Conservation (phyloP, 2,113 vertebrate genomes). For the Henicopernis longicauda region DNA sequence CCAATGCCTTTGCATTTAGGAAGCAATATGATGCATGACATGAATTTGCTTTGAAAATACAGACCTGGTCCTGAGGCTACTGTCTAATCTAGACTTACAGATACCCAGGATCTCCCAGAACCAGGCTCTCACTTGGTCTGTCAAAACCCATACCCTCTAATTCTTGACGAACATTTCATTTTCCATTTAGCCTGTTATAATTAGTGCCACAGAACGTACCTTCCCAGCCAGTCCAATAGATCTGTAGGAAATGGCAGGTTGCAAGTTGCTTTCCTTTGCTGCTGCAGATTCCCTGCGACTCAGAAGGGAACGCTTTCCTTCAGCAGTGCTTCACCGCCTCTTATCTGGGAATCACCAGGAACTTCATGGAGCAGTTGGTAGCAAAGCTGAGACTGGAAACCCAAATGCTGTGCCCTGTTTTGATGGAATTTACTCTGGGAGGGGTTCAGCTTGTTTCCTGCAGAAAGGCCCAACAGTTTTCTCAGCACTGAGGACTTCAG, state of each 20-base stretch:
- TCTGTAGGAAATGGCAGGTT: background rate
- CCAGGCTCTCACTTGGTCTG: background rate
- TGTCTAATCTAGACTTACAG: fast-evolving
- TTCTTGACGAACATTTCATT: background rate
- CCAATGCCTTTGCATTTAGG: background rate
- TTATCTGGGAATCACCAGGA: background rate
- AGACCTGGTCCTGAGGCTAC: background rate
- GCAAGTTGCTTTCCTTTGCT: background rate
- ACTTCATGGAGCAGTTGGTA: background rate
- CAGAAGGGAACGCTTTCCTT: background rate
- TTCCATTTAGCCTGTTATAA: background rate
- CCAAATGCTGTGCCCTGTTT: background rate
- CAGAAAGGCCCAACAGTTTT: background rate
- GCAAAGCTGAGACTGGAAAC: background rate
- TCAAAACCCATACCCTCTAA: background rate
- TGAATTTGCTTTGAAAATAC: background rate
- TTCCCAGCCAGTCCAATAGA: background rate
- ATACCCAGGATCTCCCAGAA: background rate
- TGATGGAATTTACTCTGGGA: background rate
- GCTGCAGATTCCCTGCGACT: background rate
- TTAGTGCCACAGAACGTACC: too few relatives aligned
- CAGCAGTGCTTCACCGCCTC: background rate
- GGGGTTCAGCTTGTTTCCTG: background rate
- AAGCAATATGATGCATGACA: fast-evolving
- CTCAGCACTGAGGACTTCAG: background rate